phyloP scores from a whole-genome alignment of 2,113 vertebrate species.

The Ahaetulla prasina region DNA sequence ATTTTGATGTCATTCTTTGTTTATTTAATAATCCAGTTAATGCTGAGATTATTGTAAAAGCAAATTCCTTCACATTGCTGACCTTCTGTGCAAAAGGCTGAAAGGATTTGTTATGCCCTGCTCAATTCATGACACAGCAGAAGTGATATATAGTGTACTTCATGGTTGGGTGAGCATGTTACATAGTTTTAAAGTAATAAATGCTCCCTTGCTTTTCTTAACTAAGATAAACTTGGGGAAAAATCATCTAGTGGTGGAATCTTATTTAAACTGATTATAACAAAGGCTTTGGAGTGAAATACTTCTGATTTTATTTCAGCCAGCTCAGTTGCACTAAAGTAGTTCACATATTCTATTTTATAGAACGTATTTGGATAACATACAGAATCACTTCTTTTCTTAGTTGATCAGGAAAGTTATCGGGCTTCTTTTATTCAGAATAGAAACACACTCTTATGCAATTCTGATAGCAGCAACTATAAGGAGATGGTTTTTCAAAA shows the following conservation, averaged over 20 bases:
- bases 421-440: background rate
- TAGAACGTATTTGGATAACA: background rate
- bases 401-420: background rate
- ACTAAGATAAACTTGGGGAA: constrained; percentile 31
- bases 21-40: constrained; percentile 50
- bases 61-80: constrained; percentile 50
- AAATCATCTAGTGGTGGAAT: background rate
- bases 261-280: constrained; percentile 28
- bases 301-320: background rate
- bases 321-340: background rate
- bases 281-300: background rate
- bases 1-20: constrained; percentile 32
- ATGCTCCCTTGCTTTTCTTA: constrained; percentile 33
- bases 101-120: constrained; percentile 54
- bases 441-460: background rate
- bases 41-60: constrained; percentile 47
- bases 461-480: background rate
- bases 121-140: constrained; percentile 60
- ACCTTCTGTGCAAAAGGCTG: constrained; percentile 44
- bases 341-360: background rate
- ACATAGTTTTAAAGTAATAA: constrained; percentile 40
- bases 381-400: background rate
- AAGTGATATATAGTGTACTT: constrained; percentile 65
- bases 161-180: constrained; percentile 62
- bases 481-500: background rate